phyloP scores from a whole-genome alignment of 1,140 invertebrate genomes.

The Pomacea maculata region DNA sequence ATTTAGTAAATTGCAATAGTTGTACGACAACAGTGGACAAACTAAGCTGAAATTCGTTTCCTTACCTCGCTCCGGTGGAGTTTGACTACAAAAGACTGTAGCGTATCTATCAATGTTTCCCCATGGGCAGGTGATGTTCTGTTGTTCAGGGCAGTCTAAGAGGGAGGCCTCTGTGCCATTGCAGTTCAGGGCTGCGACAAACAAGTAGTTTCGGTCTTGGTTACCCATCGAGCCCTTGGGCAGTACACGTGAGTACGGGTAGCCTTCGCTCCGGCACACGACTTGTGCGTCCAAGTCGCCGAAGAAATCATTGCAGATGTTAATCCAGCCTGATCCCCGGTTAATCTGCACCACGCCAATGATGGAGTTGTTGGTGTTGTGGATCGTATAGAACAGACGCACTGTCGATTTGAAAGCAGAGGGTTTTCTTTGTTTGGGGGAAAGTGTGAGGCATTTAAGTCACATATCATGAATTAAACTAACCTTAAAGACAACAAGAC shows the following conservation, averaged over 20 bases:
- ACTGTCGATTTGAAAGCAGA: slow-evolving; percentile 1
- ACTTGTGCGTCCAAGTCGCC: slow-evolving; percentile 74
- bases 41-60: background rate
- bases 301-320: slow-evolving; percentile 79
- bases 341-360: slow-evolving; percentile 21
- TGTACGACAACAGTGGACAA: no score
- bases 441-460: no score
- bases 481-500: no score
- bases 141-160: slow-evolving; percentile 38
- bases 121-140: slow-evolving; percentile 33
- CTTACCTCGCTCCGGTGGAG: slow-evolving; percentile 37
- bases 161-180: slow-evolving; percentile 40
- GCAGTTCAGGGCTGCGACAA: slow-evolving; percentile 43
- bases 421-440: no score
- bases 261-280: slow-evolving; percentile 76
- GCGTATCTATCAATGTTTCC: slow-evolving; percentile 44
- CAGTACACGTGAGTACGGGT: slow-evolving; percentile 12
- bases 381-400: slow-evolving; percentile 5
- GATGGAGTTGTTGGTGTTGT: slow-evolving; percentile 4
- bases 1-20: no score
- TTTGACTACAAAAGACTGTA: slow-evolving; percentile 48
- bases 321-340: slow-evolving; percentile 69
- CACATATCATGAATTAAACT: no score
- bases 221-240: slow-evolving; percentile 60
- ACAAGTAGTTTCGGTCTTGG: slow-evolving; percentile 35